Conservation (phyloP, 2,797 vertebrate genomes). For the Kryptolebias ocellatus region DNA sequence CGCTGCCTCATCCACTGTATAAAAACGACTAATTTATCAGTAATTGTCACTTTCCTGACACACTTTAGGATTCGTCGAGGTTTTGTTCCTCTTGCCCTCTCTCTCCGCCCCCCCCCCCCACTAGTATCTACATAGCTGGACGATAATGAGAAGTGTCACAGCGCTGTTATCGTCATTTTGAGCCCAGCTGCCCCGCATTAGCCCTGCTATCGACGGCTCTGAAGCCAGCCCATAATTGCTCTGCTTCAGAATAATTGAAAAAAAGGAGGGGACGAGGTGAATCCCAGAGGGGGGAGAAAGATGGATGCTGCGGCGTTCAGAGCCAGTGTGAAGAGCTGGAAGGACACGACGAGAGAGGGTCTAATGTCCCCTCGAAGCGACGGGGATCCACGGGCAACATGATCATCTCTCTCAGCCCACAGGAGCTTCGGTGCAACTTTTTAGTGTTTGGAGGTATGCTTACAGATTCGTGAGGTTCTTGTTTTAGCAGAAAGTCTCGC, state of each 20-base stretch:
- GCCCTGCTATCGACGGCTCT: conserved; percentile 39
- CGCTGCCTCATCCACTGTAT: neutral
- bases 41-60: conserved; percentile 10
- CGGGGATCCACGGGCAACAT: too few species aligned
- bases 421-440: too few species aligned
- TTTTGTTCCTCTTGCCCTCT: neutral
- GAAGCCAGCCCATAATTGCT: conserved; percentile 66
- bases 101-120: neutral
- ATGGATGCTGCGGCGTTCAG: conserved; percentile 51
- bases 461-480: conserved; percentile 12
- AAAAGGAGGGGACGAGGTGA: conserved; percentile 34
- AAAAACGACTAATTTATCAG: neutral
- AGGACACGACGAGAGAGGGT: conserved; percentile 49
- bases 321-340: conserved; percentile 34
- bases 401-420: too few species aligned
- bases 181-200: conserved; percentile 61
- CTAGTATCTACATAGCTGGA: conserved; percentile 39
- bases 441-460: conserved; percentile 8
- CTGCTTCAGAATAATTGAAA: conserved; percentile 73
- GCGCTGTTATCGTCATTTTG: conserved; percentile 39
- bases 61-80: neutral
- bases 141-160: conserved; percentile 68
- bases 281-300: conserved; percentile 62
- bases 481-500: conserved; percentile 42
- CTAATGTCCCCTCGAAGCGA: neutral